Percentiles rank a stretch among this genome's conserved stretches.
Evolutionary conservation across 2,797 vertebrate genomes (phyloP).

Genomic region (Sciurus vulgaris): DNA sequence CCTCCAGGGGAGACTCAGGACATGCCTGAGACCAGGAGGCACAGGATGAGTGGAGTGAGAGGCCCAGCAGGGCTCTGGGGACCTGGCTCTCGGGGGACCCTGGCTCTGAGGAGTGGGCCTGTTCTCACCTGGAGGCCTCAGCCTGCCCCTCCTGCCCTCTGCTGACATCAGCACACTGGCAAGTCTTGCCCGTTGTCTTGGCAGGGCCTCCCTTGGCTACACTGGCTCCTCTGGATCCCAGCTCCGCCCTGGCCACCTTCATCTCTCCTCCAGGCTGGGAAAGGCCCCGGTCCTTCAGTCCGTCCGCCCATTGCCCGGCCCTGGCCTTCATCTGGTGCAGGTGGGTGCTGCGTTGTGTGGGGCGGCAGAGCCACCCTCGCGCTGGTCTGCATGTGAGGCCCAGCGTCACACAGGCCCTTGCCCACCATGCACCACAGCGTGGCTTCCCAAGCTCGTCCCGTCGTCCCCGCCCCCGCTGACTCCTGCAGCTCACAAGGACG

Average conservation of each 20-base stretch:
- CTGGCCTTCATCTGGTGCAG: neutral
- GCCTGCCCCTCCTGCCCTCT: neutral
- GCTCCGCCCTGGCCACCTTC: accelerated
- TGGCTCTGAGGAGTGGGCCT: neutral
- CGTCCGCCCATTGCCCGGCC: accelerated
- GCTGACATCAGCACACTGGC: no score
- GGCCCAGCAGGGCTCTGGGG: no score
- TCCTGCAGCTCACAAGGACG: accelerated
- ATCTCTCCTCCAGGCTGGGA: no score
- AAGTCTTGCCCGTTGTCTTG: no score
- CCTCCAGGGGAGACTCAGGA: neutral
- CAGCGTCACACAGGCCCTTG: no score
- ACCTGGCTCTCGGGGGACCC: neutral
- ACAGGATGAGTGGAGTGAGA: accelerated
- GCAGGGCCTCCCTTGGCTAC: no score
- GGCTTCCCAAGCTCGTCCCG: accelerated
- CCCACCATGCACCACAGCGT: accelerated
- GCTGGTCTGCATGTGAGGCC: accelerated
- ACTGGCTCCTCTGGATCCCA: neutral
- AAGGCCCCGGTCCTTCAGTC: no score
- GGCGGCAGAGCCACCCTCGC: accelerated
- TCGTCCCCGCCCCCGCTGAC: accelerated
- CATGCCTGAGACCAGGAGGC: neutral
- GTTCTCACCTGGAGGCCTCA: neutral
- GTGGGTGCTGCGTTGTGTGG: accelerated